Evolutionary conservation across 2,113 vertebrate genomes (phyloP).

Genomic region (Gopherus flavomarginatus): DNA sequence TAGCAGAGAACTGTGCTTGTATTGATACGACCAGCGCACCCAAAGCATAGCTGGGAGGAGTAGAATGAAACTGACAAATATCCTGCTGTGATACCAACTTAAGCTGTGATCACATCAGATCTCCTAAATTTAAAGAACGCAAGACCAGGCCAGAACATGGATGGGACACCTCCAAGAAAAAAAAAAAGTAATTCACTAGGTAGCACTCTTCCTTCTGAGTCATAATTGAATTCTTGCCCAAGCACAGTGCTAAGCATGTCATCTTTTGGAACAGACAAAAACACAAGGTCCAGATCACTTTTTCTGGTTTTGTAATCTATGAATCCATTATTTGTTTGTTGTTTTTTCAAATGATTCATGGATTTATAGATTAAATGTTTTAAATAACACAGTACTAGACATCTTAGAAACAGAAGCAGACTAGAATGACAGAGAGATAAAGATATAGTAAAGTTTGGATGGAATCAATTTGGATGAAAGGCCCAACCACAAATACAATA

Average conservation of each 20-base stretch:
- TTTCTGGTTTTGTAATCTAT: background rate
- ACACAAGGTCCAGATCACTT: background rate
- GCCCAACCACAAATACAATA: background rate
- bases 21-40: background rate
- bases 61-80: background rate
- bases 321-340: background rate
- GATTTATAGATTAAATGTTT: background rate
- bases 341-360: too few species aligned
- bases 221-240: background rate
- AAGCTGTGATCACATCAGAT: background rate
- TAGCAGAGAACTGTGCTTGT: background rate
- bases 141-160: background rate
- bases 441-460: background rate
- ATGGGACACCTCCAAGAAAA: background rate
- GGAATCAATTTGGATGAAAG: background rate
- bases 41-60: background rate
- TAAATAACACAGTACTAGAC: background rate
- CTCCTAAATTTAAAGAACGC: background rate
- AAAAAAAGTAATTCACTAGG: background rate
- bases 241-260: background rate
- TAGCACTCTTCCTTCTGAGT: background rate
- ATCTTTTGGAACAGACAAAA: constrained; percentile 7
- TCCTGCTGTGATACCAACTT: background rate
- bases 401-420: background rate
- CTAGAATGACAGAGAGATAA: background rate